Base-by-base conservation (phyloP, 2,888 invertebrate species). In the Laothoe populi region DNA sequence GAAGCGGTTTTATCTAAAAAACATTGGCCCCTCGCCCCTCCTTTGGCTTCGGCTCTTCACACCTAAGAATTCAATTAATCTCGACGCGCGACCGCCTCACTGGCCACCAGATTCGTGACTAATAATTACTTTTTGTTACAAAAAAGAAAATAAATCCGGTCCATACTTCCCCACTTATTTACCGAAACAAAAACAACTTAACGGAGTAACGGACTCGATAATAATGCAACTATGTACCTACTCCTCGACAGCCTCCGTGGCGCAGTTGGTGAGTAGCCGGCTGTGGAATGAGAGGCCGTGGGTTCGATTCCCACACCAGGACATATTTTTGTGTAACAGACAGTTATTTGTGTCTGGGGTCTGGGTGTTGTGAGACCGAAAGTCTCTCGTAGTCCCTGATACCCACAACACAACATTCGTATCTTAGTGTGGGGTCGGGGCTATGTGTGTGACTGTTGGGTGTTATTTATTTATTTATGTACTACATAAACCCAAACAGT, bases 61-160 rank as follows among this genome's bases (percentile, higher is more conserved):
- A 89, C 88, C 87, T 87, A 86, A 88, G 88, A 90, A 92, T 92
- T 92, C 90, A 92, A 92, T 92, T 91, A 90, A 90, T 88, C 86
- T 86, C 73, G 66, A 71, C 77, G 74, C 69, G 74, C 69, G 82
- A 83, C 83, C 84, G 85, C 81, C 76, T 72, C 81, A 80, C 79
- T 78, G 81, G 72, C 81, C 79, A 72, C 74, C 70, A 76, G 82
- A 82, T 82, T 89, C 90, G 90, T 90, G 91, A 88, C 88, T 86
- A 49, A 87, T 88, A 87, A 90, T 90, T 87, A 87, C 85, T 87
- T 90, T 88, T 88, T 86, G 71, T 84, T 72, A 72, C 65, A 75
- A 84, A 78, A 86, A 84, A 77, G 81, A 81, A 72, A 74, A 75
- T 69, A 70, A 72, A 72, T 70, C 73, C 71, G 72, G 73, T 75